Base-by-base conservation (phyloP, 1,140 invertebrate genomes). In the Microvelia longipes region DNA sequence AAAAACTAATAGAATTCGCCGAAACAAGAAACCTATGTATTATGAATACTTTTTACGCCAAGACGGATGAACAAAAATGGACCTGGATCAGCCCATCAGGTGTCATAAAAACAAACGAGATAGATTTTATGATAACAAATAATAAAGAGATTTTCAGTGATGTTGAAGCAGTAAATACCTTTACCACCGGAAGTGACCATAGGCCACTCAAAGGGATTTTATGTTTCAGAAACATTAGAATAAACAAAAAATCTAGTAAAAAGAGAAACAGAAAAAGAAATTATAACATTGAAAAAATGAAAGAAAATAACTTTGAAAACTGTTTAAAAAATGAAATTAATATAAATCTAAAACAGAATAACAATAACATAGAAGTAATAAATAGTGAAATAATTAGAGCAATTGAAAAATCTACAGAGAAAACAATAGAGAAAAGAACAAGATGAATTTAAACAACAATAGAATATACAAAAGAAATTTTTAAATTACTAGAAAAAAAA, bases 11-110 rank as follows among this genome's bases (percentile, higher is more conserved):
- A 35, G 62, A 79, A 66, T 79, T 79, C 69, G 78, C 74, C 60
- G 70, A 76, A 74, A 73, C 77, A 67, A 66, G 77, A n/a, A 70
- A 77, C 19, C 29, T 79, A 28, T 64, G 73, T n/a, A 72, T 78
- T 50, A 71, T 67, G 29, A 79, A 80, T 66, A 78, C 75, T 1
- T 75, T 69, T 62, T 79, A 75, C 69, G 73, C 76, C 24, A 64
- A 64, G 62, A 64, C 15, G 15, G 62, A 26, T 5, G 62, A 64
- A 14, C 5, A 64, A 26, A 64, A 64, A 26, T 64, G 62, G 62
- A 64, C 62, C 15, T 50, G 35, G 35, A 26, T 64, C 15, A 64
- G 62, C 24, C 62, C 62, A 2, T 15, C 15, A 24, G 62, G 62
- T 13, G 2, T 13, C 24, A 15, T 5, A 15, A 24, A 24, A 24